phyloP scores from a whole-genome alignment of 2,888 invertebrate species.

The Dynastes maya region DNA sequence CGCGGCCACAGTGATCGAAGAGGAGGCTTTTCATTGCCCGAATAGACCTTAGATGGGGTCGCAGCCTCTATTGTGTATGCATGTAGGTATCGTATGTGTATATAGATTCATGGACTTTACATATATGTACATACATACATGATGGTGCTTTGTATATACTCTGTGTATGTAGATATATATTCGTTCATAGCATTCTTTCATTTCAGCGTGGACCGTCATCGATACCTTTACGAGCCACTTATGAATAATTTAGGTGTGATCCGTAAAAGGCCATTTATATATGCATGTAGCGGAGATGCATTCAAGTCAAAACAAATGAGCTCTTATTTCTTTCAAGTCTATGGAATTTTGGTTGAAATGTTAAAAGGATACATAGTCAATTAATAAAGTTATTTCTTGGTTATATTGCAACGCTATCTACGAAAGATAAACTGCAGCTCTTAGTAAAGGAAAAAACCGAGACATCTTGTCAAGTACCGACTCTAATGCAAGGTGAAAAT shows the following conservation, averaged over 20 bases:
- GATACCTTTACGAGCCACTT: conserved; percentile 45
- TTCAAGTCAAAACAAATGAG: conserved; percentile 35
- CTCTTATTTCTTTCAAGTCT: conserved; percentile 12
- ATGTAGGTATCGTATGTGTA: background rate
- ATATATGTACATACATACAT: background rate
- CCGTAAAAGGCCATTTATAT: conserved; percentile 35
- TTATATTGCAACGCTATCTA: no score
- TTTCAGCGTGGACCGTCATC: conserved; percentile 35
- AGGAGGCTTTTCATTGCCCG: conserved; percentile 20
- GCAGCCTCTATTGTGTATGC: conserved; percentile 2
- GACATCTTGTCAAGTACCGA: no score
- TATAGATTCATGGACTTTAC: background rate
- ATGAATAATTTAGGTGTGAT: conserved; percentile 45
- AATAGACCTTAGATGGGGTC: conserved; percentile 29
- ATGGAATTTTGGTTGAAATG: background rate
- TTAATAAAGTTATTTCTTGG: no score
- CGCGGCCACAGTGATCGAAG: conserved; percentile 25
- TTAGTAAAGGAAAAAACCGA: no score
- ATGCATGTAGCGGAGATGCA: conserved; percentile 6
- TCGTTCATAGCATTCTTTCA: conserved; percentile 36
- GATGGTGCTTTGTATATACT: background rate
- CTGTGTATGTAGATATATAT: background rate
- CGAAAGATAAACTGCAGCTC: no score
- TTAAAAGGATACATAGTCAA: no score
- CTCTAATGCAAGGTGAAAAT: no score